Base-by-base conservation (phyloP, 1,140 invertebrate genomes). In the Musca vetustissima region DNA sequence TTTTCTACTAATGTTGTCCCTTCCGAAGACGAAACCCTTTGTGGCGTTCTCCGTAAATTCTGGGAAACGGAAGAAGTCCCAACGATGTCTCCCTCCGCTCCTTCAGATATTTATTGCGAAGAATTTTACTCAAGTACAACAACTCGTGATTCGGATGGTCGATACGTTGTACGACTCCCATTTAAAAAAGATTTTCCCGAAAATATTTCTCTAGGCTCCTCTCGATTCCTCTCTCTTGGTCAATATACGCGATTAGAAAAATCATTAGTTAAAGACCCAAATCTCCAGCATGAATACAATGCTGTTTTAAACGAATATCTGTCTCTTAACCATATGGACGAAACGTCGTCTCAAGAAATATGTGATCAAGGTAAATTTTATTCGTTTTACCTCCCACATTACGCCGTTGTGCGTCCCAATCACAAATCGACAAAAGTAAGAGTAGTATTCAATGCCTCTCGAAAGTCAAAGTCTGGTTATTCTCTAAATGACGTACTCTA, bases 301-400 rank as follows among this genome's bases (percentile, higher is more conserved):
- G 28, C 57, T 13, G 57, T 61, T 19, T 17, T 61, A 17, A 21
- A 43, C 15, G 57, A 61, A 61, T 61, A 61, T 36, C 36, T 61
- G 36, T 7, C 15, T 19, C 28, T 61, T 8, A 19, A n/a, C 13
- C 28, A 61, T 13, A 61, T 61, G 57, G 57, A 61, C 17, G 28
- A 61, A 57, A 57, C 53, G 9, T 25, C 53, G 4, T 57, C 53
- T 57, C 22, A 25, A 22, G 53, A 57, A 57, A 28, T 55, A 9
- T 9, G 14, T 22, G 22, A 15, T 14, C 22, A 57, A 15, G 24
- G 24, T 57, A 55, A 61, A 61, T 61, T 9, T 36, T 19, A 36
- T 36, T 61, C 57, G 4, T 65, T 50, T n/a, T 65, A 65, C 22
- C 24, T 65, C 3, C 64, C 64, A 25, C 64, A 65, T 65, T 21